These are phyloP conservation scores for Villa cingulata DNA, from an alignment of 2,888 invertebrate genomes.

Conservation along the genomic window DNA sequence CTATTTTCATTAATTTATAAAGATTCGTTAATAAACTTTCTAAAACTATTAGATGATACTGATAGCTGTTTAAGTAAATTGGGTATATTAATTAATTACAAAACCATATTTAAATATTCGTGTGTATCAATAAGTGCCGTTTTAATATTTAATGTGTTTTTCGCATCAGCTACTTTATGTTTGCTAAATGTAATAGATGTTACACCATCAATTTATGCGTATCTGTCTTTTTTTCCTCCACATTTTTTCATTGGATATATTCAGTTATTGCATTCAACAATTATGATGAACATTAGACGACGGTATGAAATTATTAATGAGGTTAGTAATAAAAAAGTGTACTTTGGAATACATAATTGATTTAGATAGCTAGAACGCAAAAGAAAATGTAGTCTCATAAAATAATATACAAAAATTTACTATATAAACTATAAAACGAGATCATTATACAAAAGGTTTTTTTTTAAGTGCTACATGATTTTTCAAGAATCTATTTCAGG, in stretches of 20 bases:
- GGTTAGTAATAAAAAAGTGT: slow-evolving; percentile 18
- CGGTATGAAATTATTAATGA: slow-evolving; percentile 23
- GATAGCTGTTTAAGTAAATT: slow-evolving; percentile 24
- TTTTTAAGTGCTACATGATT: too few species aligned
- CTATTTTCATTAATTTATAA: slow-evolving; percentile 25
- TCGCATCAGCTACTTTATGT: slow-evolving; percentile 15
- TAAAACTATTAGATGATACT: slow-evolving; percentile 24
- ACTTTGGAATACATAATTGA: too few species aligned
- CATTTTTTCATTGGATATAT: slow-evolving; percentile 20
- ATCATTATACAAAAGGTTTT: too few species aligned
- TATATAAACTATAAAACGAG: too few species aligned
- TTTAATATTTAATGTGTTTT: slow-evolving; percentile 21
- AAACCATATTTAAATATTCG: slow-evolving; percentile 22
- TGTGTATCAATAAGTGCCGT: slow-evolving; percentile 21
- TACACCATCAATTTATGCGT: slow-evolving; percentile 13
- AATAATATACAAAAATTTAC: too few species aligned
- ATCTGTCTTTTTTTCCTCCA: slow-evolving; percentile 23
- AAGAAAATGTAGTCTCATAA: too few species aligned
- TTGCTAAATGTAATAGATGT: slow-evolving; percentile 14
- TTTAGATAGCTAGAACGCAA: too few species aligned
- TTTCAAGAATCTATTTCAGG: too few species aligned
- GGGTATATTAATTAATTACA: slow-evolving; percentile 28
- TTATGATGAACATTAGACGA: slow-evolving; percentile 19
- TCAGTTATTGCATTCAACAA: background rate
- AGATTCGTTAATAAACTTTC: slow-evolving; percentile 22